A percentile compares a stretch with the other conserved stretches of the same genome.
These are phyloP conservation scores for Calcarius ornatus DNA, from an alignment of 2,113 vertebrate species.

Conservation along the genomic window DNA sequence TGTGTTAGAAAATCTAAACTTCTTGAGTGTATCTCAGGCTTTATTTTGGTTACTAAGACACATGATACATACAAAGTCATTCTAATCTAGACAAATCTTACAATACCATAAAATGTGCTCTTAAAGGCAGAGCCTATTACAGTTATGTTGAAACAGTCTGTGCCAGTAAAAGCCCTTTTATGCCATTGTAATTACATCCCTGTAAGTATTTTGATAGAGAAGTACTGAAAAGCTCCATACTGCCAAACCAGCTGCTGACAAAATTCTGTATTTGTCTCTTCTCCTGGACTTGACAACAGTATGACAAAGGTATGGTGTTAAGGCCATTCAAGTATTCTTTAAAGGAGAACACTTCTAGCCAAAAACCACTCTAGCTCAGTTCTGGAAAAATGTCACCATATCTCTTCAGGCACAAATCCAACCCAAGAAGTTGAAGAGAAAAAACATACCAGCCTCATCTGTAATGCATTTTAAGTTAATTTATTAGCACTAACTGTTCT, in stretches of 20 bases:
- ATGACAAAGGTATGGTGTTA: not conserved
- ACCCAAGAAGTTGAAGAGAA: not conserved
- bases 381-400: not conserved
- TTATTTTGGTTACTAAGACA: not conserved
- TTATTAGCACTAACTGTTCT: constrained; percentile 18
- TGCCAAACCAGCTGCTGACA: not conserved
- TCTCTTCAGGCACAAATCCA: not conserved
- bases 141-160: not conserved
- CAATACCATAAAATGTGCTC: not conserved
- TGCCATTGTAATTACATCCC: not conserved
- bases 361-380: not conserved
- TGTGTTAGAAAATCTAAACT: not conserved
- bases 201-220: not conserved
- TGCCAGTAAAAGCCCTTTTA: not conserved
- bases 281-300: not conserved
- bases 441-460: not conserved
- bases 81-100: not conserved
- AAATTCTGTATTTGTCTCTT: not conserved
- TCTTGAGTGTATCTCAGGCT: not conserved
- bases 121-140: not conserved
- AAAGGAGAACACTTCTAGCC: not conserved
- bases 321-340: not conserved
- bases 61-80: not conserved
- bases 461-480: constrained; percentile 4
- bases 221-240: not conserved